Conservation (phyloP, 1,140 invertebrate species). For the Macrocentrus cingulum region DNA sequence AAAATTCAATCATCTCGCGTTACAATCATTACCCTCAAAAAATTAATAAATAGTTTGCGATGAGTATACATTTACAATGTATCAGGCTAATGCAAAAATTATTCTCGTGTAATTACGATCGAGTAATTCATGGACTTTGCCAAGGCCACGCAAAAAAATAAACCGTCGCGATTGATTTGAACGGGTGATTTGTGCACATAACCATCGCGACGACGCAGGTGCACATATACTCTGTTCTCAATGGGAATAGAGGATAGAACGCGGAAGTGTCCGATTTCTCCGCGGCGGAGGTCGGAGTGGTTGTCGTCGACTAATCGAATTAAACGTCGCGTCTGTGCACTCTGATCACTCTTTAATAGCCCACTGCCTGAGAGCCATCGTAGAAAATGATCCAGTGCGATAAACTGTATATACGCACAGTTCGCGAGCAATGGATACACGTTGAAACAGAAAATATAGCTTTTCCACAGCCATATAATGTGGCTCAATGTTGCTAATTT, state of each 20-base stretch:
- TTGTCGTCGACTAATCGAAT: slow-evolving; percentile 26
- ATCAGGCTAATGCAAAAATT: neutral
- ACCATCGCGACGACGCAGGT: too few species aligned
- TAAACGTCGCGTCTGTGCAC: slow-evolving; percentile 15
- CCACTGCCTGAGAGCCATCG: neutral
- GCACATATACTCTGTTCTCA: slow-evolving; percentile 19
- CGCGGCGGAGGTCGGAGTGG: slow-evolving; percentile 23
- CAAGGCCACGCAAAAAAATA: neutral
- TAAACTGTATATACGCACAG: too few species aligned
- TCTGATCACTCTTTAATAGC: slow-evolving; percentile 29
- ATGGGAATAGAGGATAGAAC: neutral
- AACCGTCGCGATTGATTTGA: neutral
- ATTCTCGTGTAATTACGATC: neutral
- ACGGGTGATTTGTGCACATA: slow-evolving; percentile 23
- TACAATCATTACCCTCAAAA: too few species aligned
- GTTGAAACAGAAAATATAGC: too few species aligned
- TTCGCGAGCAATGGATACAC: slow-evolving; percentile 20
- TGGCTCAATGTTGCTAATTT: too few species aligned
- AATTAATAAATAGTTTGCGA: too few species aligned
- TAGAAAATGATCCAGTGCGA: slow-evolving; percentile 15
- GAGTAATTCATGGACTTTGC: neutral
- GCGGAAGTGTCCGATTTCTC: slow-evolving; percentile 7
- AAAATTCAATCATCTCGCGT: too few species aligned
- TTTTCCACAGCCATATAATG: slow-evolving; percentile 4
- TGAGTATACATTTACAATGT: neutral